Evolutionary conservation across 2,113 vertebrate species (phyloP), one percentile per base, ranked within the genome.

Genomic region (Calidris pygmaea): DNA sequence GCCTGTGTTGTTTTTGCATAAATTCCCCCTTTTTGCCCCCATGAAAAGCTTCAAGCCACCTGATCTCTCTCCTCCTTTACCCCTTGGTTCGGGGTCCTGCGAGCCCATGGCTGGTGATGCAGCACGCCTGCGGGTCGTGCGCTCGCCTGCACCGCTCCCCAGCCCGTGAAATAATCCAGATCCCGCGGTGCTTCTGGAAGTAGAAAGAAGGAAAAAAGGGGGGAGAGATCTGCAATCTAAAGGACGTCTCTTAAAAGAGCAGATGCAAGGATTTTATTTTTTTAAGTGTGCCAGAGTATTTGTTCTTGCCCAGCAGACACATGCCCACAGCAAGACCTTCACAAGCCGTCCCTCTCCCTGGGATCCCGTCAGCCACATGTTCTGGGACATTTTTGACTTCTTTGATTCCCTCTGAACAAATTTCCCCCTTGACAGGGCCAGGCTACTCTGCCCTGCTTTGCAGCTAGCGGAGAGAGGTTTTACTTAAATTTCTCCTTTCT

Each of bases 401-500:
- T 89, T 73, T 71, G 37, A 77, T 91, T 80, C 85, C 30, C 56
- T 81, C 30, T 48, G 43, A 88, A 35, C n/a, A 55, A 59, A 80
- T 12, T 70, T 77, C 30, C 56, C 34, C 37, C 59, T 90, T 82
- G 75, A 18, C 63, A 3, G 9, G 55, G 60, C 74, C 72, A 47
- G 67, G 32, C 41, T 95, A 41, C 67, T 87, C 62, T 89, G 67
- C 73, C 71, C 67, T 20, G 34, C 29, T 73, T 84, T 82, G 62
- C 89, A 84, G 88, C 76, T 56, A 89, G 70, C 90, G 9, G 8
- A 52, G 83, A 83, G 87, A 89, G 37, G 77, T 82, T 94, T 94
- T 76, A 75, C 73, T 94, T 70, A 60, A 75, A 84, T 86, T 89
- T 93, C 86, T 94, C 90, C 70, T 43, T 94, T 79, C 83, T 50